These are phyloP conservation scores for Tribolium madens DNA, from an alignment of 1,140 invertebrate genomes.

Conservation along the genomic window DNA sequence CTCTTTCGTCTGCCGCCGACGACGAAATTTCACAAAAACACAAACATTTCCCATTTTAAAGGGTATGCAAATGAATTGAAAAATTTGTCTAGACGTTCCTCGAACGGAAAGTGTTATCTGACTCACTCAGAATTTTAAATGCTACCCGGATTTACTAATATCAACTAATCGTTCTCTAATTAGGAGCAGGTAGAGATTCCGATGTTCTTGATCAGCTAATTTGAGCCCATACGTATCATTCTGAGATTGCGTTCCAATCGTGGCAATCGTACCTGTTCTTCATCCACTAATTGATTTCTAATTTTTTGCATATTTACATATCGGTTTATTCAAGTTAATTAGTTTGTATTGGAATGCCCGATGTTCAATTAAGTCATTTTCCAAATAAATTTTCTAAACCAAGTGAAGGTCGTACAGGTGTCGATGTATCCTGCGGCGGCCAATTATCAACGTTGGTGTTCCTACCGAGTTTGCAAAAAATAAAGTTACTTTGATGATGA, in stretches of 20 bases:
- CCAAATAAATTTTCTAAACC: not conserved
- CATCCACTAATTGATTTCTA: slow-evolving; percentile 49
- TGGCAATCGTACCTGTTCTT: slow-evolving; percentile 45
- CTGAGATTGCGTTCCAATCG: slow-evolving; percentile 43
- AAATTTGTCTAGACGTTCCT: slow-evolving; percentile 48
- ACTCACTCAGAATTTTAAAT: slow-evolving; percentile 52
- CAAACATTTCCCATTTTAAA: not conserved
- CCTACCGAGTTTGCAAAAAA: slow-evolving; percentile 38
- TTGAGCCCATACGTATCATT: slow-evolving; percentile 49
- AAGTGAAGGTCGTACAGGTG: slow-evolving; percentile 43
- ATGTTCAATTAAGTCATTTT: not conserved
- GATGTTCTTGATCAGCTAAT: slow-evolving; percentile 55
- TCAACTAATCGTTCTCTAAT: slow-evolving; percentile 56
- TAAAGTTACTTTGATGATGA: slow-evolving; percentile 36
- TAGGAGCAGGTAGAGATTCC: slow-evolving; percentile 57
- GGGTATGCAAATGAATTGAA: slow-evolving; percentile 49
- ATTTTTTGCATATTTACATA: slow-evolving; percentile 26
- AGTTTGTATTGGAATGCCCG: not conserved
- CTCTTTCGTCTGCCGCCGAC: slow-evolving; percentile 38
- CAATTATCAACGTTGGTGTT: slow-evolving; percentile 50
- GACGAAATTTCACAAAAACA: not conserved
- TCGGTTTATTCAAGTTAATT: not conserved
- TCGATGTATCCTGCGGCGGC: slow-evolving; percentile 40
- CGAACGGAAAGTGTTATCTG: slow-evolving; percentile 51
- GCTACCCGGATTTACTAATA: slow-evolving; percentile 51